Percentiles rank a stretch among this genome's conserved stretches.
phyloP scores from a whole-genome alignment of 2,888 invertebrate genomes.

The Epinotia bilunana region DNA sequence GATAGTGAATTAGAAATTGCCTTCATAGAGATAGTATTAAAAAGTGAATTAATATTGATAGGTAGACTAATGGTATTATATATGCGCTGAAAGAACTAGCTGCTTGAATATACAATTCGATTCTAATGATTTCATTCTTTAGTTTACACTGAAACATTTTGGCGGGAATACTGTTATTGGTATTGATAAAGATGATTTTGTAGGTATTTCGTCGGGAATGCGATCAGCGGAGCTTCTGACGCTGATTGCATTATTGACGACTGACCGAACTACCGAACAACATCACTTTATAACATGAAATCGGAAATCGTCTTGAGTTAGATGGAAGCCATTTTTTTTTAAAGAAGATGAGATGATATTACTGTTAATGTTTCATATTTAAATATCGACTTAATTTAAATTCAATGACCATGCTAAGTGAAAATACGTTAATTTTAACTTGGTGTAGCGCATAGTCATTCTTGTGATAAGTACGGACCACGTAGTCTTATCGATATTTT shows the following conservation, averaged over 20 bases:
- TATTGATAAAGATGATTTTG: background rate
- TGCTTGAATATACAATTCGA: background rate
- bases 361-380: background rate
- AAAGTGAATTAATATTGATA: constrained; percentile 25
- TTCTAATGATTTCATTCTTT: background rate
- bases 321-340: background rate
- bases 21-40: constrained; percentile 38
- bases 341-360: background rate
- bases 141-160: background rate
- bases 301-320: too few relatives aligned
- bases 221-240: too few relatives aligned
- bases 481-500: constrained; percentile 48
- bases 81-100: constrained; percentile 18
- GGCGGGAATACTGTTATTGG: background rate
- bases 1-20: constrained; percentile 35
- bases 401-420: constrained; percentile 8
- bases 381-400: constrained; percentile 15
- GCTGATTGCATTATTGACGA: too few relatives aligned
- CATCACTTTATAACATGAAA: too few relatives aligned
- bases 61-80: constrained; percentile 30
- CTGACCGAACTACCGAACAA: too few relatives aligned
- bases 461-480: constrained; percentile 56
- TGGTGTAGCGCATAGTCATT: constrained; percentile 49
- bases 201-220: too few relatives aligned
- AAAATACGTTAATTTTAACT: constrained; percentile 17